Evolutionary conservation across 2,113 vertebrate species (phyloP).

Genomic region (Trinectes maculatus): DNA sequence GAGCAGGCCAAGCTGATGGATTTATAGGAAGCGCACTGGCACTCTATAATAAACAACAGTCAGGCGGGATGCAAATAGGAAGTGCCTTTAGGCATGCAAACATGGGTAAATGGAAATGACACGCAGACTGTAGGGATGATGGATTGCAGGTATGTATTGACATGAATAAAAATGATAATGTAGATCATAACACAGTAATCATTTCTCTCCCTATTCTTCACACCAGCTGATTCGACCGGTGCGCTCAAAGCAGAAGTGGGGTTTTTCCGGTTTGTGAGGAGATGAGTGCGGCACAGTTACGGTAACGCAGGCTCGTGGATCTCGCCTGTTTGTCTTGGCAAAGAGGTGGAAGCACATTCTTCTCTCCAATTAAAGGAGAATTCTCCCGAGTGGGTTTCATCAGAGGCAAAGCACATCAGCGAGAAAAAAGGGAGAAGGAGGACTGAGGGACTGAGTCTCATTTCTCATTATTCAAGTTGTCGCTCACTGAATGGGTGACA

Average conservation of each 20-base stretch:
- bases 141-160: slow-evolving; percentile 61
- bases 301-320: not conserved
- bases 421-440: slow-evolving; percentile 23
- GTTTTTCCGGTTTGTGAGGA: not conserved
- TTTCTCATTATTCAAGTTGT: slow-evolving; percentile 64
- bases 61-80: slow-evolving; percentile 64
- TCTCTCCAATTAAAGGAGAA: slow-evolving; percentile 52
- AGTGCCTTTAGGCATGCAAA: slow-evolving; percentile 56
- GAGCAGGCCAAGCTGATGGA: slow-evolving; percentile 59
- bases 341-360: slow-evolving; percentile 23
- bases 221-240: slow-evolving; percentile 4
- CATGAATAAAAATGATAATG: slow-evolving; percentile 61
- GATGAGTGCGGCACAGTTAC: not conserved
- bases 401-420: slow-evolving; percentile 31
- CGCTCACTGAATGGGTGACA: slow-evolving; percentile 50
- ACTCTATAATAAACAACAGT: slow-evolving; percentile 57
- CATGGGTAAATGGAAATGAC: slow-evolving; percentile 64
- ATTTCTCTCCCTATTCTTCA: slow-evolving; percentile 27
- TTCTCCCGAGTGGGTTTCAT: slow-evolving; percentile 20
- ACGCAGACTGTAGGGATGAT: slow-evolving; percentile 49
- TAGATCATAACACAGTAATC: slow-evolving; percentile 50
- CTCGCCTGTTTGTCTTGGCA: not conserved
- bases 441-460: slow-evolving; percentile 35
- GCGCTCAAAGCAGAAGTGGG: not conserved
- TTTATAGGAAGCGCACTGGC: slow-evolving; percentile 58